A percentile compares a stretch with the other conserved stretches of the same genome.
These are phyloP conservation scores for Pogonocherus hispidulus DNA, from an alignment of 2,888 invertebrate genomes.

Conservation along the genomic window DNA sequence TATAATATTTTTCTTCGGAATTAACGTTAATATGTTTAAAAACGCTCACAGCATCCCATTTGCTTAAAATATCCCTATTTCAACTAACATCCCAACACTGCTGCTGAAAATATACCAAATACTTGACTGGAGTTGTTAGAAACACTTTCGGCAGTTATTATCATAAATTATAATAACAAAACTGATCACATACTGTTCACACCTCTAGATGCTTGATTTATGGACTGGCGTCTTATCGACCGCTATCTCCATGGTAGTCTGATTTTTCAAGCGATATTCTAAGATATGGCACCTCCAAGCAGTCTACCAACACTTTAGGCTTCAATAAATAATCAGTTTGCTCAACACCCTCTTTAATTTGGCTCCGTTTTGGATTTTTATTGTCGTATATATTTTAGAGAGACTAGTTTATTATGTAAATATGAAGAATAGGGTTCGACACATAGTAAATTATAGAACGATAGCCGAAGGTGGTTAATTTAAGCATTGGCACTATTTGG, in stretches of 20 bases:
- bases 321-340: slow-evolving; percentile 61
- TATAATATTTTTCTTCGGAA: too few species aligned
- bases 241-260: slow-evolving; percentile 66
- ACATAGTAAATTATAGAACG: neutral
- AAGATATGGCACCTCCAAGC: slow-evolving; percentile 60
- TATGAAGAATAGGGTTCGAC: slow-evolving; percentile 2
- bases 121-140: neutral
- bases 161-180: slow-evolving; percentile 16
- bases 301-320: slow-evolving; percentile 62
- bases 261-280: slow-evolving; percentile 61
- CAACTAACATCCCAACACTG: neutral
- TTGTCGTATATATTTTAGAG: neutral
- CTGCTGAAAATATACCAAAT: neutral
- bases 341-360: slow-evolving; percentile 45
- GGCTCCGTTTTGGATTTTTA: slow-evolving; percentile 7
- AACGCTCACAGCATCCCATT: neutral
- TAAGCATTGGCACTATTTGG: too few species aligned
- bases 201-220: slow-evolving; percentile 62
- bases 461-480: neutral
- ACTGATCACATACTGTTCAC: slow-evolving; percentile 52
- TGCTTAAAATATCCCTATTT: neutral
- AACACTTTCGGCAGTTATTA: slow-evolving; percentile 8
- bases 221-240: slow-evolving; percentile 60
- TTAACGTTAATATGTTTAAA: too few species aligned
- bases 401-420: slow-evolving; percentile 19